Evolutionary conservation across 2,888 invertebrate genomes (phyloP), one percentile per base, ranked within the genome.

Genomic region (Cantharis lateralis): DNA sequence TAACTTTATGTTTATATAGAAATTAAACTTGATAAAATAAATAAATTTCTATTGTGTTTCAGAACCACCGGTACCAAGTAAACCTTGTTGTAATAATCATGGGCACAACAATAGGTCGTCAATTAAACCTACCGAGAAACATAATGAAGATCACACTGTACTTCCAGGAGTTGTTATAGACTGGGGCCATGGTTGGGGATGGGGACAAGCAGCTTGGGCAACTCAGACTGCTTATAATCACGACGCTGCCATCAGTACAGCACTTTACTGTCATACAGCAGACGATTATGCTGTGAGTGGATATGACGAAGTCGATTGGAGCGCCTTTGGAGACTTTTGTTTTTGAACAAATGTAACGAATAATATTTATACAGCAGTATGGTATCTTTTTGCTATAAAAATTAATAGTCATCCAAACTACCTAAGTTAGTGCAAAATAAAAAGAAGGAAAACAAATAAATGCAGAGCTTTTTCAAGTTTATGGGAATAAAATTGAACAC

Each of bases 151-250:
- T 72, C 87, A 88, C 80, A 87, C 88, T 1, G 85, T 87, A 11
- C 79, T 88, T 28, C 83, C 87, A 28, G 88, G 88, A 11, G 86
- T 87, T 13, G 85, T 84, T 64, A 85, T 88, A 76, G 87, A 87
- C 79, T 94, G 94, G 94, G 94, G 94, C 4, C 93, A 94, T 82
- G 94, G 94, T 68, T 93, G 93, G 93, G 94, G 94, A 2, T 94
- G 93, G 93, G 92, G 93, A 74, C 93, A 92, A 82, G 89, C 90
- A 10, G 89, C 88, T 4, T 90, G 90, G 84, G 90, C 90, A 64
- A 89, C 90, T 86, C 89, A 91, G 5, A 89, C 91, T 15, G 90
- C 90, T 70, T 92, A 91, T 15, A 90, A 92, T 4, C 92, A 92
- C 85, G 93, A 93, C 74, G 91, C 92, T 0, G 89, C 89, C 1